Evolutionary conservation across 2,888 invertebrate species (phyloP).

Genomic region (Dascillus cervinus): DNA sequence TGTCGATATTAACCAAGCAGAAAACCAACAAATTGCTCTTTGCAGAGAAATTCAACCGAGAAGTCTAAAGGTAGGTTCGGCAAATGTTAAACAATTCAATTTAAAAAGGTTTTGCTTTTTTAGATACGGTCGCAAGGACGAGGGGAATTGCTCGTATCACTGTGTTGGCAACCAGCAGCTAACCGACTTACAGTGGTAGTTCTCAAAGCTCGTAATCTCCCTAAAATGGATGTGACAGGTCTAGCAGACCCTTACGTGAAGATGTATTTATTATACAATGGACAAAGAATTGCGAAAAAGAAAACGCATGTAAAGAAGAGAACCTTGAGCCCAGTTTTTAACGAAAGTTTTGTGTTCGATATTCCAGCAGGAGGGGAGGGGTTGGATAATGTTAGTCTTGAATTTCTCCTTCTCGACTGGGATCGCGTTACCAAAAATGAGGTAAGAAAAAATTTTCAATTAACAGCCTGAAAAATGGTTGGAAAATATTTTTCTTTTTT

Average conservation of each 20-base stretch:
- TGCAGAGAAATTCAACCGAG: slow-evolving; percentile 88
- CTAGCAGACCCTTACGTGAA: slow-evolving; percentile 97
- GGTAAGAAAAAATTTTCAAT: no score
- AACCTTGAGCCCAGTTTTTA: slow-evolving; percentile 96
- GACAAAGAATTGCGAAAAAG: slow-evolving; percentile 97
- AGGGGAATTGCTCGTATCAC: slow-evolving; percentile 89
- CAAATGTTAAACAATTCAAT: slow-evolving; percentile 1
- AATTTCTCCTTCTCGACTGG: slow-evolving; percentile 90
- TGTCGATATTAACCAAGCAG: slow-evolving; percentile 60
- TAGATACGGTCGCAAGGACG: slow-evolving; percentile 89
- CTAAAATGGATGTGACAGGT: slow-evolving; percentile 97
- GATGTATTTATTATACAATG: slow-evolving; percentile 93
- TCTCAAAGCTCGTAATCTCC: slow-evolving; percentile 92
- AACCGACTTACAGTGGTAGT: slow-evolving; percentile 93
- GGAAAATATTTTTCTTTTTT: slow-evolving; percentile 3
- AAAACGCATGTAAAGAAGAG: slow-evolving; percentile 98
- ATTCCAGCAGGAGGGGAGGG: slow-evolving; percentile 70
- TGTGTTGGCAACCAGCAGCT: slow-evolving; percentile 97
- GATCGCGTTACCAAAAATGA: slow-evolving; percentile 98
- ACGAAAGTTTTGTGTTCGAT: slow-evolving; percentile 97
- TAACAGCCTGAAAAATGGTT: neutral
- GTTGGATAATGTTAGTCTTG: slow-evolving; percentile 75
- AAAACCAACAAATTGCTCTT: slow-evolving; percentile 70
- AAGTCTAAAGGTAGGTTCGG: slow-evolving; percentile 82
- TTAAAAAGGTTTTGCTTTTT: slow-evolving; percentile 6